Conservation (phyloP, 37 sponge, comb jelly and placozoan genomes). For the Beroe forskalii region DNA sequence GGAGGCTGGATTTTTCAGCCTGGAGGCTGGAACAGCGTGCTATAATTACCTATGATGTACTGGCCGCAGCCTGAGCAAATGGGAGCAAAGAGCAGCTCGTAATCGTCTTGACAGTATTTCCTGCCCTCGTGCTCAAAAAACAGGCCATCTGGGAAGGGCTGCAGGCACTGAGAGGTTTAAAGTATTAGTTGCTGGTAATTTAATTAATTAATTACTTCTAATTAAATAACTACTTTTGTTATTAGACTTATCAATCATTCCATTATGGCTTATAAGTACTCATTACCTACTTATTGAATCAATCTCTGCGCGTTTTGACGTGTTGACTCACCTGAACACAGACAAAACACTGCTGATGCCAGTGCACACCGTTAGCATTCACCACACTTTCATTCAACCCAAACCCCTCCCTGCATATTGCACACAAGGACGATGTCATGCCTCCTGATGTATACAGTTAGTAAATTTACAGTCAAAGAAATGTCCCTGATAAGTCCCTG, state of each 20-base stretch:
- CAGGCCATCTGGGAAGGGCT: conserved; percentile 91
- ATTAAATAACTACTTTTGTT: not conserved
- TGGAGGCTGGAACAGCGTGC: no score
- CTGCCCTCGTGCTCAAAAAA: conserved; percentile 99
- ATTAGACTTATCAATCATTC: not conserved
- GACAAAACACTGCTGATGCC: conserved; percentile 97
- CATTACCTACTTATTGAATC: no score
- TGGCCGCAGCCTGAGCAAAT: conserved; percentile 93
- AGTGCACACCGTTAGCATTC: conserved; percentile 92
- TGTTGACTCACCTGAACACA: conserved; percentile 73
- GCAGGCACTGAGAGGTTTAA: conserved; percentile 92
- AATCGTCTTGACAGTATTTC: conserved; percentile 96
- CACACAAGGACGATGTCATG: conserved; percentile 69
- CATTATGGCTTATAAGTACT: not conserved
- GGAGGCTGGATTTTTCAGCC: no score
- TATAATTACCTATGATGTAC: conserved; percentile 54
- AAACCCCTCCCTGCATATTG: conserved; percentile 88
- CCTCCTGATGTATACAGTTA: not conserved
- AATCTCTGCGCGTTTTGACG: no score
- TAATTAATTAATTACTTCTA: not conserved
- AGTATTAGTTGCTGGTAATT: not conserved
- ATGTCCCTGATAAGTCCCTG: no score
- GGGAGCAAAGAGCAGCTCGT: conserved; percentile 92
- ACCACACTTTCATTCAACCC: conserved; percentile 79
- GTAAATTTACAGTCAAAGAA: no score